A percentile compares a stretch with the other conserved stretches of the same genome.
These are phyloP conservation scores for Menura novaehollandiae DNA, from an alignment of 2,113 vertebrate genomes.

Conservation along the genomic window DNA sequence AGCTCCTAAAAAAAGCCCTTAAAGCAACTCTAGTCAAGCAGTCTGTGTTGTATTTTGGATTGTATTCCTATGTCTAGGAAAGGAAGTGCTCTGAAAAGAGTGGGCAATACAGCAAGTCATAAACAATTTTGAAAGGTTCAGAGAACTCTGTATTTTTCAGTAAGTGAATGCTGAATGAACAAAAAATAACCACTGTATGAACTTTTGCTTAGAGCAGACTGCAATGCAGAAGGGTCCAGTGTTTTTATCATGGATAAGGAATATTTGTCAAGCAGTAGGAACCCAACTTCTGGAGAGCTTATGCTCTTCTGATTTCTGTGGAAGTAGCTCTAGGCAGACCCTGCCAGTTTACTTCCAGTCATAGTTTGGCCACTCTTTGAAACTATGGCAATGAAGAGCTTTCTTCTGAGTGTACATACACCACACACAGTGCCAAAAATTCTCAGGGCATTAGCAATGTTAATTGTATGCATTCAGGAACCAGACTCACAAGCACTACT, in stretches of 20 bases:
- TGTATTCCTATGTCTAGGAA: background rate
- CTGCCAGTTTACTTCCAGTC: background rate
- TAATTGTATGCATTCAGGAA: conserved; percentile 46
- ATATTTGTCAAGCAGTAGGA: background rate
- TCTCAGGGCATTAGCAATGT: conserved; percentile 41
- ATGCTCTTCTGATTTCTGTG: background rate
- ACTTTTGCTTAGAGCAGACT: background rate
- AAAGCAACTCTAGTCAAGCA: background rate
- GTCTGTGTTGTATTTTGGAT: background rate
- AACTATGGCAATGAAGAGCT: conserved; percentile 16
- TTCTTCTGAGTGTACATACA: background rate
- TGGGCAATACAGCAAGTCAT: background rate
- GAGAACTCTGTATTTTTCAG: background rate
- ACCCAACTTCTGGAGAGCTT: background rate
- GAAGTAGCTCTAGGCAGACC: background rate
- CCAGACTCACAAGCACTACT: conserved; percentile 11
- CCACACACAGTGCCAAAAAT: conserved; percentile 3
- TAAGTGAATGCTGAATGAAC: background rate
- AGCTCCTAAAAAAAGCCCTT: background rate
- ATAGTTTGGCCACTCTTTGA: background rate
- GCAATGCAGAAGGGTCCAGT: background rate
- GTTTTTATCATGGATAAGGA: background rate
- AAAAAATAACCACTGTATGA: background rate
- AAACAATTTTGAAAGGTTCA: background rate
- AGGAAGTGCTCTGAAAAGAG: background rate